Conservation (phyloP, 2,113 vertebrate genomes). For the Epinephelus cyanopodus region DNA sequence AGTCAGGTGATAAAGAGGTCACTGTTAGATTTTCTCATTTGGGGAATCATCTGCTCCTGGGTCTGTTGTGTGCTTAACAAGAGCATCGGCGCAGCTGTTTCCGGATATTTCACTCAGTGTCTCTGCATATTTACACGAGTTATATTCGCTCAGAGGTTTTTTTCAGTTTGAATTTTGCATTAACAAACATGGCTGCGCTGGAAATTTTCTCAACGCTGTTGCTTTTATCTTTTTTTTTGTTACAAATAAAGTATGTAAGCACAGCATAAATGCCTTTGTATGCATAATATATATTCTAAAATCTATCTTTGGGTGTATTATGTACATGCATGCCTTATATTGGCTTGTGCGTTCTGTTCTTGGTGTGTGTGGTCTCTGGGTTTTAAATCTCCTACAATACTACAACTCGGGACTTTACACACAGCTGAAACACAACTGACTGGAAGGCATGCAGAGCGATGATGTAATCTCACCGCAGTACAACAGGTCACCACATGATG, state of each 20-base stretch:
- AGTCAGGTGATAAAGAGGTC: conserved; percentile 49
- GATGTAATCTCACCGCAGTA: conserved; percentile 28
- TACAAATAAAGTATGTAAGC: not conserved
- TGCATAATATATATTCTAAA: not conserved
- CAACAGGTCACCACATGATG: conserved; percentile 49
- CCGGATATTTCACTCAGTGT: not conserved
- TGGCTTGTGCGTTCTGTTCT: not conserved
- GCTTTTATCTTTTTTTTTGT: not conserved
- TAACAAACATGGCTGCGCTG: conserved; percentile 18
- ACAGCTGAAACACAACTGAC: not conserved
- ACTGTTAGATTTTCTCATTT: conserved; percentile 31
- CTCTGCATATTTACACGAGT: conserved; percentile 12
- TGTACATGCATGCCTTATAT: not conserved
- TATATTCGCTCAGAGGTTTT: not conserved
- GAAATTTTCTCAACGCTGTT: not conserved
- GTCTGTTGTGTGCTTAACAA: conserved; percentile 21
- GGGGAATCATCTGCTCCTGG: conserved; percentile 32
- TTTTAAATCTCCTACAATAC: not conserved
- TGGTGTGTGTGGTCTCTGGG: not conserved
- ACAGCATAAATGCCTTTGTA: not conserved
- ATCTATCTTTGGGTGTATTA: not conserved
- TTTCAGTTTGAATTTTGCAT: conserved; percentile 4
- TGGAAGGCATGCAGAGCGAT: not conserved
- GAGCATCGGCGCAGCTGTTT: conserved; percentile 42
- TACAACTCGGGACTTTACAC: not conserved